Percentiles rank a stretch among this genome's conserved stretches.
phyloP scores from a whole-genome alignment of 2,888 invertebrate genomes.

The Homarus gammarus region DNA sequence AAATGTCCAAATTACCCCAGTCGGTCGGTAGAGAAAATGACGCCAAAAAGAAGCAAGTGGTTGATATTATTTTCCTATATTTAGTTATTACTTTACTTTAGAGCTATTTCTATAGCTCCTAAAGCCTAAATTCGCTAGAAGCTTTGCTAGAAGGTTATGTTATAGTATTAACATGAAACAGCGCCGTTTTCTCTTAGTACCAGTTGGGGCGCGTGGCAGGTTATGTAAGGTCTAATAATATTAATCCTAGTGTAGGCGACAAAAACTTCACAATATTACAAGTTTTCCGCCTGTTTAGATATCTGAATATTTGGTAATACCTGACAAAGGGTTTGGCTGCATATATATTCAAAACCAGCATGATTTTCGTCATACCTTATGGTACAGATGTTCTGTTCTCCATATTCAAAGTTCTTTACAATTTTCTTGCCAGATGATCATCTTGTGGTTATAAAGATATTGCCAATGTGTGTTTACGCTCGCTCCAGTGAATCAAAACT shows the following conservation, averaged over 20 bases:
- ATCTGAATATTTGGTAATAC: too few relatives aligned
- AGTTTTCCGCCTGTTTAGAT: too few relatives aligned
- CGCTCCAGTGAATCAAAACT: too few relatives aligned
- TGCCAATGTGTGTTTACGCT: too few relatives aligned
- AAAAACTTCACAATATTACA: too few relatives aligned
- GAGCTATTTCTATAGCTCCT: constrained; percentile 1
- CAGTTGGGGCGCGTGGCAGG: background rate
- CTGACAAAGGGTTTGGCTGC: too few relatives aligned
- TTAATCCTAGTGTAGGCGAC: background rate
- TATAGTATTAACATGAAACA: background rate
- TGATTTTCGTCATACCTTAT: too few relatives aligned
- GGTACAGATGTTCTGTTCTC: too few relatives aligned
- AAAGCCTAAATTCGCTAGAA: constrained; percentile 10
- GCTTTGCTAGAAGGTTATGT: background rate
- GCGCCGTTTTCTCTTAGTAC: constrained; percentile 16
- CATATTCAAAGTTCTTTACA: too few relatives aligned
- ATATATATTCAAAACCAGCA: too few relatives aligned
- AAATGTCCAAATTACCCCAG: background rate
- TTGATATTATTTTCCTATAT: background rate
- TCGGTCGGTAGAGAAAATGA: constrained; percentile 18
- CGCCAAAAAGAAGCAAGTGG: background rate
- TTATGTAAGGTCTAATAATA: background rate
- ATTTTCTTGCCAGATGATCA: too few relatives aligned
- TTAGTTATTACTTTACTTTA: background rate
- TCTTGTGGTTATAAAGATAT: too few relatives aligned